These are phyloP conservation scores for Crioceris asparagi DNA, from an alignment of 2,888 invertebrate species.

Conservation along the genomic window DNA sequence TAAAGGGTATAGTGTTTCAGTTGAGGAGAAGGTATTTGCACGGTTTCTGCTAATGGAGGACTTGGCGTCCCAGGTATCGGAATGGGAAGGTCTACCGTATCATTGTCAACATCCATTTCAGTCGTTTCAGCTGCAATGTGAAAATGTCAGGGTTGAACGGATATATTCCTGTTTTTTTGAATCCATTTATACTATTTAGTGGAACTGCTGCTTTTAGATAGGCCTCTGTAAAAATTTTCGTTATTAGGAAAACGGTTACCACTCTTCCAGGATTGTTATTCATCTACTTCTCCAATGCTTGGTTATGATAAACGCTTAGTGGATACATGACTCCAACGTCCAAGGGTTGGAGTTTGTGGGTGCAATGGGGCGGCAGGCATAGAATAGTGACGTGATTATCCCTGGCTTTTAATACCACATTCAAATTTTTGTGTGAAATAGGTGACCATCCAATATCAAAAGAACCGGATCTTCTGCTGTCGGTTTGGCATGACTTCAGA, in stretches of 20 bases:
- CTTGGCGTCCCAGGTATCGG: background rate
- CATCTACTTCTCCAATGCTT: constrained; percentile 20
- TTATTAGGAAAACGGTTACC: constrained; percentile 18
- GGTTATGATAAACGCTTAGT: constrained; percentile 15
- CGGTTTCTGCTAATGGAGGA: background rate
- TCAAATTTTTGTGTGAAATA: constrained; percentile 8
- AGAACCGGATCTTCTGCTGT: constrained; percentile 18
- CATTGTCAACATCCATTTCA: constrained; percentile 2
- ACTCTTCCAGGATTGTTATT: constrained; percentile 18
- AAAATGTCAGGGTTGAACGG: constrained; percentile 1
- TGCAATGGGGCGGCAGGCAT: too few relatives aligned
- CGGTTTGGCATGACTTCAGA: constrained; percentile 25
- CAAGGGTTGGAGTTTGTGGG: constrained; percentile 25
- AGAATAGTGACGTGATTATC: too few relatives aligned
- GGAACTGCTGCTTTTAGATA: constrained; percentile 15
- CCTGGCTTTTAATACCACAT: constrained; percentile 6
- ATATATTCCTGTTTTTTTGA: constrained; percentile 3
- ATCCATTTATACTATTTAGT: constrained; percentile 5
- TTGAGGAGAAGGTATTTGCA: background rate
- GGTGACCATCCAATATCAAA: constrained; percentile 10
- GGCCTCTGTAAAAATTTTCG: constrained; percentile 19
- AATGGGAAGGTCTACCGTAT: background rate
- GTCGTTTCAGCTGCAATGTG: background rate
- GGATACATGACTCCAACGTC: constrained; percentile 21
- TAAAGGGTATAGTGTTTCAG: background rate